These are phyloP conservation scores for Vulpes vulpes DNA, from an alignment of 2,113 vertebrate species.

Conservation along the genomic window DNA sequence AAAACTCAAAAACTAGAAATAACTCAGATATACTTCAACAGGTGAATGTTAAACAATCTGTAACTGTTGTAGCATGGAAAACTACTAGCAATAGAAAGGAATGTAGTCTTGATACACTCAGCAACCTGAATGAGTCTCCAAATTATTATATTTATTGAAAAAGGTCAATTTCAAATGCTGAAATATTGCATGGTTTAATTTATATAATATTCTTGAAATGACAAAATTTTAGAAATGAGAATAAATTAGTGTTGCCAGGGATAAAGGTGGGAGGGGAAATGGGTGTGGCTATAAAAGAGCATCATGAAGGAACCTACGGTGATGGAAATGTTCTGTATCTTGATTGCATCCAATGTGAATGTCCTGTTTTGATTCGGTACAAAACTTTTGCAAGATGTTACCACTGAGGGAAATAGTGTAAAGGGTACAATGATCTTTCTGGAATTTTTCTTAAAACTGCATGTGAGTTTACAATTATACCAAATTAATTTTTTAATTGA, in stretches of 20 bases:
- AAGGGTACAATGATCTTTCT: neutral
- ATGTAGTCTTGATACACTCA: neutral
- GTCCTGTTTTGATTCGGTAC: neutral
- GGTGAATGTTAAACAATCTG: neutral
- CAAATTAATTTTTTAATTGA: neutral
- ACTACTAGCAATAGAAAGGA: neutral
- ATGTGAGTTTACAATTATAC: neutral
- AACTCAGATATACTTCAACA: neutral
- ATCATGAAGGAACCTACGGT: rapidly evolving
- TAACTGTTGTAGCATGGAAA: neutral
- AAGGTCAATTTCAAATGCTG: neutral
- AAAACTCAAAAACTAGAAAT: neutral
- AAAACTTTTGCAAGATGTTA: neutral
- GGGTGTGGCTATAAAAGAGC: neutral
- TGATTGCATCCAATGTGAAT: neutral
- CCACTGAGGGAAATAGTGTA: neutral
- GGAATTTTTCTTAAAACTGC: neutral
- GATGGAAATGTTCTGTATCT: neutral
- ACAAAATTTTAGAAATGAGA: neutral
- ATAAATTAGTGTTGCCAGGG: neutral
- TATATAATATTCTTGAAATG: neutral
- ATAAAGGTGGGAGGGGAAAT: neutral
- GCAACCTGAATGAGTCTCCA: neutral
- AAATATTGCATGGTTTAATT: neutral
- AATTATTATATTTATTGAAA: neutral